Base-by-base conservation (phyloP, 2,797 vertebrate genomes). In the Ambastaia sidthimunki region DNA sequence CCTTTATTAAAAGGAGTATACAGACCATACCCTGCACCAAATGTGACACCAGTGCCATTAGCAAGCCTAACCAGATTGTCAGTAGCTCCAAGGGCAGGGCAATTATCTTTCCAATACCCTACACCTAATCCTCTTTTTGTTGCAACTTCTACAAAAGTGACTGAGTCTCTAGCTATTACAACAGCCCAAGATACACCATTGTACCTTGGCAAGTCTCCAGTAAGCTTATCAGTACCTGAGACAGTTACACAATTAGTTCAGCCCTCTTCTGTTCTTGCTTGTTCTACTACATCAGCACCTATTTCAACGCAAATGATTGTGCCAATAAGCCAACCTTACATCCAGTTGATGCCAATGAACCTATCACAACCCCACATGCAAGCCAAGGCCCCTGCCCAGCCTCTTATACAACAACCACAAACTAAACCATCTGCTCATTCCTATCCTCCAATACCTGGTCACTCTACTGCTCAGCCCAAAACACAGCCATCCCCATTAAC, bases 1-100 rank as follows among this genome's bases (percentile, higher is more conserved):
- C 97, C 98, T 69, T 90, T 97, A 91, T 90, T 98, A 69, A 95
- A 95, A 16, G 94, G 95, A 63, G 89, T 96, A 12, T 99, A 97
- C 66, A 94, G 97, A 84, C 95, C 96, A 80, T 97, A 94, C 0
- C 90, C 93, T 1, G 91, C 95, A 0, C 92, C 93, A 0, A 91
- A 93, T 50, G 90, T 98, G 90, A 93, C 95, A 15, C 94, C 97
- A 0, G 94, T 99, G 54, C 97, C 97, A 0, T 90, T 99, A 67
- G 92, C 95, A 69, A 98, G 96, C 89, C 93, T 99, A 57, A 90
- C 92, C 66, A 95, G 97, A 87, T 84, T 97, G 79, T 96, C 97
- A 0, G 78, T 96, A 15, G 89, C 92, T 4, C 96, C 96, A 3
- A 94, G 96, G 75, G 91, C 93, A 18, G 89, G 95, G 60, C 93